Conservation (phyloP, 2,888 invertebrate genomes). For the Scelioninae gen. 2 region DNA sequence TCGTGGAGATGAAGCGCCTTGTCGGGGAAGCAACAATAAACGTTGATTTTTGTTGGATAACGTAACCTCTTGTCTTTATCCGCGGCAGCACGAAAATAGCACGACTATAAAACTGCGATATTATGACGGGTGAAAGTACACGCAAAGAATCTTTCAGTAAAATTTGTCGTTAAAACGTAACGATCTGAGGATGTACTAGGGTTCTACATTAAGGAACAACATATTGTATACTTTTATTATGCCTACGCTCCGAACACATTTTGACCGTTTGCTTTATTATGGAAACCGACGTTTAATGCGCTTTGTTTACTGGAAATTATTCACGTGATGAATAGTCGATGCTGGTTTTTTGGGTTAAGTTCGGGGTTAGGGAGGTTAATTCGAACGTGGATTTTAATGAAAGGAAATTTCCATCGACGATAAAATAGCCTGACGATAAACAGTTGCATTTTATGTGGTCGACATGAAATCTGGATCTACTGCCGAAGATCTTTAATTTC, state of each 20-base stretch:
- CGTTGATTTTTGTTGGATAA: constrained; percentile 58
- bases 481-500: constrained; percentile 39
- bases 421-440: constrained; percentile 52
- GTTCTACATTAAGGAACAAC: constrained; percentile 58
- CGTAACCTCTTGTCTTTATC: constrained; percentile 57
- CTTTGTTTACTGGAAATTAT: constrained; percentile 57
- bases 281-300: constrained; percentile 56
- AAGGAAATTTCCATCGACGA: constrained; percentile 55
- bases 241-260: constrained; percentile 44
- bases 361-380: constrained; percentile 49
- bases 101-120: constrained; percentile 58
- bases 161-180: constrained; percentile 60
- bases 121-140: constrained; percentile 61
- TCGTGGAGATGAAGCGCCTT: constrained; percentile 12
- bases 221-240: constrained; percentile 59
- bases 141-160: constrained; percentile 56
- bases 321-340: constrained; percentile 57
- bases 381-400: constrained; percentile 53
- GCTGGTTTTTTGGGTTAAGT: constrained; percentile 38
- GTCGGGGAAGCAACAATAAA: constrained; percentile 46
- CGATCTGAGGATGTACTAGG: constrained; percentile 59
- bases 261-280: constrained; percentile 54
- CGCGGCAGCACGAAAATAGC: constrained; percentile 57
- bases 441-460: constrained; percentile 51
- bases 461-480: constrained; percentile 48